Evolutionary conservation across 2,797 vertebrate species (phyloP).

Genomic region (Coilia nasus): DNA sequence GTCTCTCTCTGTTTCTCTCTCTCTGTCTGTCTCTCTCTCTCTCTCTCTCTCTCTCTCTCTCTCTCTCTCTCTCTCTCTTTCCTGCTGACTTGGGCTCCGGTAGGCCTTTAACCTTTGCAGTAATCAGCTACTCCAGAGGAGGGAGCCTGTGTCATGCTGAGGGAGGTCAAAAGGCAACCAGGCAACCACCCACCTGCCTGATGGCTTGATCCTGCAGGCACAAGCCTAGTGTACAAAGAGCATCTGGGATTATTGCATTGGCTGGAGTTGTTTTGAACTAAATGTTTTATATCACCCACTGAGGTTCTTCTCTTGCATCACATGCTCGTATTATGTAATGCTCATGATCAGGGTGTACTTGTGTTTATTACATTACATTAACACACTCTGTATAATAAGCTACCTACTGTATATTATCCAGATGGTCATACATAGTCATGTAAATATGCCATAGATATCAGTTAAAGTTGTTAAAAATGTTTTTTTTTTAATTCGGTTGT

Average conservation of each 20-base stretch:
- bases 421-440: too few relatives aligned
- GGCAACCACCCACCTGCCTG: not conserved
- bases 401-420: too few relatives aligned
- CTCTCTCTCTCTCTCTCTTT: not conserved
- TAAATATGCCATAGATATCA: too few relatives aligned
- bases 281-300: too few relatives aligned
- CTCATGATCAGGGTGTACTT: not conserved
- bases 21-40: too few relatives aligned
- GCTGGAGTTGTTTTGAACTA: not conserved
- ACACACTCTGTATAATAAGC: too few relatives aligned
- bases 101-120: slow-evolving; percentile 10
- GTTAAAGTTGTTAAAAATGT: too few relatives aligned
- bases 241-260: not conserved
- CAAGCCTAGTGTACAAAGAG: not conserved
- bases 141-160: slow-evolving; percentile 22
- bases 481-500: too few relatives aligned
- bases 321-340: not conserved
- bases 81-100: not conserved
- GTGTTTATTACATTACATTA: not conserved
- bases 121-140: slow-evolving; percentile 2
- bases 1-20: too few relatives aligned
- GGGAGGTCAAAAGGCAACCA: not conserved
- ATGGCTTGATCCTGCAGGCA: not conserved
- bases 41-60: too few relatives aligned
- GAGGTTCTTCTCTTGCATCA: too few relatives aligned